Base-by-base conservation (phyloP, 2,888 invertebrate species). In the Cerastis rubricosa region DNA sequence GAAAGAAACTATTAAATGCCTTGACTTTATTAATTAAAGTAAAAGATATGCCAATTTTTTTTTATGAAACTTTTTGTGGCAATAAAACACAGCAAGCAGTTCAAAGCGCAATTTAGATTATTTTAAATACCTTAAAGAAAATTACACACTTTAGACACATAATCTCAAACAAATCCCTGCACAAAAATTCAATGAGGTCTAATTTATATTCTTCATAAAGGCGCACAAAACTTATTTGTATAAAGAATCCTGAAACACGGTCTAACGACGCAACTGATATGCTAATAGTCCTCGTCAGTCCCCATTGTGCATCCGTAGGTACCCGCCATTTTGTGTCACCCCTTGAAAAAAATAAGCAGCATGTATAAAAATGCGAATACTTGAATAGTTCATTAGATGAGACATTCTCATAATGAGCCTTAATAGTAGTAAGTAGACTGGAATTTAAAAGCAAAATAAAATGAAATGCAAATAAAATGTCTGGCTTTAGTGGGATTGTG, bases 201-300 rank as follows among this genome's bases (percentile, higher is more conserved):
- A 61, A 80, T 61, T 85, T 69, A 86, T 83, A 86, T 87, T 84
- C 85, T 83, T 79, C 72, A 79, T 76, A 81, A 80, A 71, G 47
- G 22, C 64, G 63, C 65, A 76, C 64, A 54, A 81, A 87, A 88
- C 83, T 84, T 89, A 85, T 91, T 89, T 81, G 87, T 84, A 81
- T 72, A 85, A 82, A 81, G 77, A 63, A 86, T 80, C 82, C 78
- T 89, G 89, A 83, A 89, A 74, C 78, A 74, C 81, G 35, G 76
- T 87, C 90, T 93, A 92, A 93, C 91, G 90, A 92, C 88, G 90
- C 91, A 89, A 92, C 91, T 92, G 93, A 92, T 93, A 93, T 94
- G 94, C 92, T 94, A 94, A 93, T 93, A 89, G 84, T 76, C 87
- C 89, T 95, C 94, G 92, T 95, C 94, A 95, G 90, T 74, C 47